Base-by-base conservation (phyloP, 1,140 invertebrate genomes). In the Drosophila virilis region DNA sequence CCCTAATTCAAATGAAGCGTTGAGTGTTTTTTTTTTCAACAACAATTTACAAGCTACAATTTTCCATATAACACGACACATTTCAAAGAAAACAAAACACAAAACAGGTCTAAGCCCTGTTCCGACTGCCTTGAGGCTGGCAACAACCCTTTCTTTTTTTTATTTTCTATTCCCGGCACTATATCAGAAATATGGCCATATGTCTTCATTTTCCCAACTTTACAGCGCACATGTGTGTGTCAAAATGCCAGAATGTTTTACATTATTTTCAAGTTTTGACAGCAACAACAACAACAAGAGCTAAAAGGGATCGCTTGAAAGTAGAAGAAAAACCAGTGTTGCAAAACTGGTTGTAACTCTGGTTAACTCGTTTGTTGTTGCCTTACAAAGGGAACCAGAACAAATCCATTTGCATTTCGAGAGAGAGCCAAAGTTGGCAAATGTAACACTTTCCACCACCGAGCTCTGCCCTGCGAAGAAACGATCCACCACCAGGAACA, bases 381-480 rank as follows among this genome's bases (percentile, higher is more conserved):
- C n/a, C 55, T 10, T 15, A 38, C n/a, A 65, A 76, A 70, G 59
- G 65, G 38, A 35, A 72, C 70, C 75, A 69, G 66, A 80, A 86
- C 81, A 62, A 85, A 85, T 78, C 51, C 35, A 82, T 76, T 83
- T 83, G 80, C 75, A 83, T 83, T 78, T n/a, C 28, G 50, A 22
- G 22, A 38, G 8, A 22, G 9, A 28, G 8, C 37, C 7, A 52
- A 13, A 33, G n/a, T 52, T 13, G 17, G 13, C 37, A 77, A 69
- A 62, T 62, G 60, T 59, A 75, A 65, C 74, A 77, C 64, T 76
- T 58, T 38, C 17, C 35, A 50, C 59, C 12, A 22, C 28, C 33
- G 38, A 15, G 6, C 8, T 33, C 17, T 10, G 15, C 13, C 9
- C 7, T 4, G 7, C 40, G n/a, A 45, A 59, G 22, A 28, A 28